Percentiles rank a stretch among this genome's conserved stretches.
These are phyloP conservation scores for Amphiprion percula DNA, from an alignment of 2,113 vertebrate species.

Conservation along the genomic window DNA sequence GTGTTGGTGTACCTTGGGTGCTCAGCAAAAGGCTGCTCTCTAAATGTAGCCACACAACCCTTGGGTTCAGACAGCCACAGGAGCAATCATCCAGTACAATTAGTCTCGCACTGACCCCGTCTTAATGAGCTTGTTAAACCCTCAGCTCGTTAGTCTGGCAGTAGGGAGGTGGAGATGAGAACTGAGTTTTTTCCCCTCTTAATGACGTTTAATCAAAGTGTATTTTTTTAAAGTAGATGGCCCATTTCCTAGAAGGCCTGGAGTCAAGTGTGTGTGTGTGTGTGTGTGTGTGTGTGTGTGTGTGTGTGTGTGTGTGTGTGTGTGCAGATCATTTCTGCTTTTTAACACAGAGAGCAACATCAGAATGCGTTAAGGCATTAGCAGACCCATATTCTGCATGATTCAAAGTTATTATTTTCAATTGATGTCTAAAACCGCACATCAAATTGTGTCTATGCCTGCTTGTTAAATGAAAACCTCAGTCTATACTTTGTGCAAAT, in stretches of 20 bases:
- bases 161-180: slow-evolving; percentile 43
- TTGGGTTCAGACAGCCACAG: slow-evolving; percentile 54
- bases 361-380: background rate
- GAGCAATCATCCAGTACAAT: slow-evolving; percentile 67
- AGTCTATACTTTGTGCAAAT: background rate
- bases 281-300: no score
- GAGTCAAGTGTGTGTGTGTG: background rate
- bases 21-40: background rate
- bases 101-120: slow-evolving; percentile 51
- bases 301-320: no score
- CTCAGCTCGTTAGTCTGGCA: slow-evolving; percentile 56
- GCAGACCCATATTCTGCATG: background rate
- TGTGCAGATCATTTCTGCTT: background rate
- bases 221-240: slow-evolving; percentile 51
- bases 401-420: background rate
- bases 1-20: background rate
- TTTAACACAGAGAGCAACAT: background rate
- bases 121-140: slow-evolving; percentile 71
- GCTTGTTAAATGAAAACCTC: background rate
- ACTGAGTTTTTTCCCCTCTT: background rate
- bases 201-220: slow-evolving; percentile 50
- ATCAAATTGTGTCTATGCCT: background rate
- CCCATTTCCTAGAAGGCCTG: slow-evolving; percentile 56
- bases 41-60: slow-evolving; percentile 57
- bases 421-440: no score